Base-by-base conservation (phyloP, 2,888 invertebrate species). In the Argyresthia albistria region DNA sequence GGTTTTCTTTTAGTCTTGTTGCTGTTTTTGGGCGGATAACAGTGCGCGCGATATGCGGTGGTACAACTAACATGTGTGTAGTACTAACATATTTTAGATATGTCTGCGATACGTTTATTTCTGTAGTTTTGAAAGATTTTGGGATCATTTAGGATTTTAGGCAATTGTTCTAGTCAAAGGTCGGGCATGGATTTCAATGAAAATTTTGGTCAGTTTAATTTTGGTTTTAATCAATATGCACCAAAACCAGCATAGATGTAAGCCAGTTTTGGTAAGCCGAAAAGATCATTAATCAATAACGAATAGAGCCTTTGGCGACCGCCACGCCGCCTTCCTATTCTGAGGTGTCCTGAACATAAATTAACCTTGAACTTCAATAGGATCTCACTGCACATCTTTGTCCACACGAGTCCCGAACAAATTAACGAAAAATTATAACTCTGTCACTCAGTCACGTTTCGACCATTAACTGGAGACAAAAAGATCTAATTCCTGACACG, bases 401-500 rank as follows among this genome's bases (percentile, higher is more conserved):
- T 82, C 81, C 25, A 25, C 6, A 74, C 72, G 71, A 75, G 67
- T 74, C 73, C 73, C 63, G 69, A 69, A 75, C 73, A 77, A 72
- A 78, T 80, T 76, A 81, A 75, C 70, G 71, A 69, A 63, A 82
- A 84, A 84, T 86, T 82, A 76, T 66, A 70, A 66, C 67, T 73
- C 67, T 70, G 70, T 70, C 75, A 68, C 67, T 72, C 71, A 75
- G 83, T 86, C 86, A 87, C 86, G 86, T 87, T 83, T 69, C 67
- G 69, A 73, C 80, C 86, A 84, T 87, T 86, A 87, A 80, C 46
- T 56, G 80, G 76, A 83, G 84, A 84, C 84, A 86, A 84, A 86
- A 83, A 80, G 70, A 59, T 64, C 77, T 87, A 87, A 87, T 82
- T 81, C 87, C 82, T 75, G 69, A 72, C 70, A 68, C 70, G 74